Base-by-base conservation (phyloP, 37 sponge, comb jelly and placozoan genomes). In the Mnemiopsis leidyi region DNA sequence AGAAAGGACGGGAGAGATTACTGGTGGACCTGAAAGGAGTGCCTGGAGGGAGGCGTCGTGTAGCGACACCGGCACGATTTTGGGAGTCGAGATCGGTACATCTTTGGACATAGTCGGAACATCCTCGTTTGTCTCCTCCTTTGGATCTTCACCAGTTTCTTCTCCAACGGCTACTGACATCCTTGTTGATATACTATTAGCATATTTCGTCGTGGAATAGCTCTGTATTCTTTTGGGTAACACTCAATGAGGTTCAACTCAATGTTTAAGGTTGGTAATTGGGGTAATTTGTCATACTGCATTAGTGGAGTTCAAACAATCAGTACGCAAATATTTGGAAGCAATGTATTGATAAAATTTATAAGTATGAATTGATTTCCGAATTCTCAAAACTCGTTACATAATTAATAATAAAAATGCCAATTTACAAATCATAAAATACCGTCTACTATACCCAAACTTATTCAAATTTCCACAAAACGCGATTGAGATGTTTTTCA, bases 11-110 rank as follows among this genome's bases (percentile, higher is more conserved):
- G 79, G 79, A 20, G 79, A 77, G 0, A 77, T 26, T 1, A 31
- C 36, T 1, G 79, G 79, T 0, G 26, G 36, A 5, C 32, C 33
- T 1, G 79, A 31, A 36, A 77, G 79, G 32, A 77, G 79, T 32
- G 79, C 79, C 35, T 77, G 79, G 34, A 77, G 79, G 7, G 79
- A 77, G 33, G 79, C 79, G 0, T 77, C 79, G 36, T 77, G 79
- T 32, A 77, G 36, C 1, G 79, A 9, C 1, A 77, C 79, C 35
- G 79, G 79, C 18, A 32, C 79, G 1, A 77, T 77, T 9, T 77
- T 77, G 36, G 20, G 36, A 34, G 79, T 16, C 5, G 79, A 32
- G 18, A 28, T 32, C 33, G 36, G 79, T 5, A 13, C 5, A 13
- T 48, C 61, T 48, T 18, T 48, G 9, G 5, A 13, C 61, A 18